Conservation (phyloP, 2,797 vertebrate genomes). For the Peromyscus melanophrys region DNA sequence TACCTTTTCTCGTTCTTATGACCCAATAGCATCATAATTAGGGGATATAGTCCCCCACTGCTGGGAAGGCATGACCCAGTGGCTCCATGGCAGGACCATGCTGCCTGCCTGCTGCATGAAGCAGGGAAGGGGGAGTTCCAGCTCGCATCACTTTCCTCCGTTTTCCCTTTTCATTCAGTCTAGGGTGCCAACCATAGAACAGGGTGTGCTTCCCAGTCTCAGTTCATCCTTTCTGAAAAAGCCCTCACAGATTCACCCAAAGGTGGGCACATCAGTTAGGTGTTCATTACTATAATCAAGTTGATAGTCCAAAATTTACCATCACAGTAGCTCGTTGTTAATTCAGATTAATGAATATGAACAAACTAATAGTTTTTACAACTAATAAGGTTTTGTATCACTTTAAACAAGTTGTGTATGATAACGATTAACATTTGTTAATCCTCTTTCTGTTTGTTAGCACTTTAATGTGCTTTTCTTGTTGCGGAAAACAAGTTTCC, state of each 20-base stretch:
- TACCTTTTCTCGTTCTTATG: no score
- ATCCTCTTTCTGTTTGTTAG: neutral
- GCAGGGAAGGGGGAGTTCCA: neutral
- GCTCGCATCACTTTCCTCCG: neutral
- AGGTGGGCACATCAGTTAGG: neutral
- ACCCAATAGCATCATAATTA: neutral
- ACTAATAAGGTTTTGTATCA: neutral
- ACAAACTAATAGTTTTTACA: conserved; percentile 6
- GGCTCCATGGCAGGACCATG: neutral
- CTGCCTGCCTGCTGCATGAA: neutral
- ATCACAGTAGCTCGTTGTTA: neutral
- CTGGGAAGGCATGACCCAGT: neutral
- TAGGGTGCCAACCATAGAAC: neutral
- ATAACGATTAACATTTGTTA: conserved; percentile 6
- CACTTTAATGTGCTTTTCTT: conserved; percentile 13
- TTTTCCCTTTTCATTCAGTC: neutral
- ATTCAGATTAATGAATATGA: neutral
- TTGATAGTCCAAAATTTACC: neutral
- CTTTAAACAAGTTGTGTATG: conserved; percentile 11
- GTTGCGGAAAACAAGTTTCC: neutral
- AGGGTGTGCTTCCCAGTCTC: neutral
- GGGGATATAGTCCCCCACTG: neutral
- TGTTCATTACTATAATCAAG: neutral
- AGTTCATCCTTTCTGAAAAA: neutral
- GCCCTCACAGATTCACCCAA: neutral